Percentiles rank a stretch among this genome's conserved stretches.
These are phyloP conservation scores for Mastacembelus armatus DNA, from an alignment of 2,797 vertebrate genomes.

Conservation along the genomic window DNA sequence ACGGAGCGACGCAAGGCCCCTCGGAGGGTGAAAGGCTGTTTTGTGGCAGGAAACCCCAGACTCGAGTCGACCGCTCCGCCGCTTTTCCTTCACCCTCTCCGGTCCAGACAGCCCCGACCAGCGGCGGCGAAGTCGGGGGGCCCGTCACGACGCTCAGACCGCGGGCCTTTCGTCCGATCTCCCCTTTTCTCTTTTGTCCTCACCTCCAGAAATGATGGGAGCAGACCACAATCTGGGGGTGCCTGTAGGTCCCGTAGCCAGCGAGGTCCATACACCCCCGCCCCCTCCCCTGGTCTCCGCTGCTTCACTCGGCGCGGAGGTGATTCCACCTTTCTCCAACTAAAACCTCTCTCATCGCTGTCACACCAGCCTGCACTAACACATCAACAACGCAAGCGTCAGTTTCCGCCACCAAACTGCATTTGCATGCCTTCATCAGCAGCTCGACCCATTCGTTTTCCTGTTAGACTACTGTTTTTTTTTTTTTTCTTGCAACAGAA, in stretches of 20 bases:
- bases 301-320: conserved; percentile 79
- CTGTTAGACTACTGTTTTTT: conserved; percentile 65
- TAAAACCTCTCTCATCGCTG: conserved; percentile 71
- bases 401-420: conserved; percentile 55
- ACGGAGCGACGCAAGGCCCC: conserved; percentile 77
- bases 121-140: conserved; percentile 79
- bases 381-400: conserved; percentile 30
- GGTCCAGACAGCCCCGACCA: conserved; percentile 80
- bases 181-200: conserved; percentile 85
- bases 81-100: conserved; percentile 74
- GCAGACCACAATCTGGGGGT: conserved; percentile 82
- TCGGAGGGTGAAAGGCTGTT: conserved; percentile 74
- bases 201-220: conserved; percentile 84
- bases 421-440: conserved; percentile 71
- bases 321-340: conserved; percentile 77
- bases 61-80: conserved; percentile 83
- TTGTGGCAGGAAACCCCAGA: conserved; percentile 84
- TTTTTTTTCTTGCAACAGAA: conserved; percentile 80
- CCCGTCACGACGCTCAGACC: conserved; percentile 81
- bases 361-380: conserved; percentile 49
- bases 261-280: conserved; percentile 84
- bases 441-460: conserved; percentile 71
- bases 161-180: conserved; percentile 77
- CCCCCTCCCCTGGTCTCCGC: conserved; percentile 72
- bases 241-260: conserved; percentile 83